Percentiles rank a stretch among this genome's conserved stretches.
phyloP scores from a whole-genome alignment of 1,140 invertebrate genomes.

The Copidosoma floridanum region DNA sequence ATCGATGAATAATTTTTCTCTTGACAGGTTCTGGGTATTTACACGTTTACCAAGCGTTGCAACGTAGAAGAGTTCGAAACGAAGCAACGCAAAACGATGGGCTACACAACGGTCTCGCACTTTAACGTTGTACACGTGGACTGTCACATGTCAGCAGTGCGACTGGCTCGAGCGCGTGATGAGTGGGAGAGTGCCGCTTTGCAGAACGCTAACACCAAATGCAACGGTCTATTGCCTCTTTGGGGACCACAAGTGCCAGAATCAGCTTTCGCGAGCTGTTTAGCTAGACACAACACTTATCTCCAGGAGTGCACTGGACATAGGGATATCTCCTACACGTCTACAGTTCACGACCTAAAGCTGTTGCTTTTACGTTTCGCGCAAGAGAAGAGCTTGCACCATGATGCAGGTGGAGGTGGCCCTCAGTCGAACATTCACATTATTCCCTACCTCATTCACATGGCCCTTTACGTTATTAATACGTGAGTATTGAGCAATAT shows the following conservation, averaged over 20 bases:
- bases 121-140: constrained; percentile 98
- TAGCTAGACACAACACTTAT: constrained; percentile 87
- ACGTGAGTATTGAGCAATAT: constrained; percentile 64
- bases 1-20: not conserved
- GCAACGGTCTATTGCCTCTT: constrained; percentile 92
- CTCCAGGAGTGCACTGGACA: constrained; percentile 82
- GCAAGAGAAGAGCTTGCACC: constrained; percentile 92
- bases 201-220: constrained; percentile 96
- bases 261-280: constrained; percentile 88
- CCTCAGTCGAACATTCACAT: constrained; percentile 97
- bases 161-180: constrained; percentile 73
- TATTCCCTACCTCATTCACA: constrained; percentile 90
- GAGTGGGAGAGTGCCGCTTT: constrained; percentile 97
- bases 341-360: constrained; percentile 92
- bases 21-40: constrained; percentile 81
- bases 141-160: constrained; percentile 94
- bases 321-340: constrained; percentile 83
- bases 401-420: constrained; percentile 94
- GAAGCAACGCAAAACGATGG: constrained; percentile 78
- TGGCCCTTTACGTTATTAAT: constrained; percentile 93
- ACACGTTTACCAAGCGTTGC: constrained; percentile 95
- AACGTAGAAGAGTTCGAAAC: constrained; percentile 92
- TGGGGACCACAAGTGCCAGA: constrained; percentile 96
- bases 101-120: constrained; percentile 94
- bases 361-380: constrained; percentile 86